Conservation (phyloP, 2,113 vertebrate genomes). For the Coptodon bakossiorum region DNA sequence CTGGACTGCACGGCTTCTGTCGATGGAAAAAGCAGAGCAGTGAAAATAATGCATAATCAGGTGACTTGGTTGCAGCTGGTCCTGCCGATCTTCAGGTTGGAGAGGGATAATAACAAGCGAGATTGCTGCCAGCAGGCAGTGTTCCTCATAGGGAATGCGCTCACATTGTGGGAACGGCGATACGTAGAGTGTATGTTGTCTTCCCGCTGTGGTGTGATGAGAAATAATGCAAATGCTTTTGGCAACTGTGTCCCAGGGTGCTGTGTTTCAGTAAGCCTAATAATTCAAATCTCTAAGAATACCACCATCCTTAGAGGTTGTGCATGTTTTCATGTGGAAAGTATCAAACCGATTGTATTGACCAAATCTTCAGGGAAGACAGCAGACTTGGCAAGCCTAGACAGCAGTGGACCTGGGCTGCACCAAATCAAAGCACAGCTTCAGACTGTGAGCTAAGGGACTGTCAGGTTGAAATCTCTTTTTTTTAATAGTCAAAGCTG, state of each 20-base stretch:
- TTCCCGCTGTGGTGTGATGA: constrained; percentile 31
- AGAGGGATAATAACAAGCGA: constrained; percentile 23
- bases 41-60: constrained; percentile 25
- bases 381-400: neutral
- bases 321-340: neutral
- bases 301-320: neutral
- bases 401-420: neutral
- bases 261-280: constrained; percentile 2
- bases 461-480: constrained; percentile 40
- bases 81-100: constrained; percentile 21
- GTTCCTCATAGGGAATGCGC: neutral
- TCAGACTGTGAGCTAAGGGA: constrained; percentile 16
- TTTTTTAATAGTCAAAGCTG: neutral
- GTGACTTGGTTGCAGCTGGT: constrained; percentile 24
- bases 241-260: constrained; percentile 1
- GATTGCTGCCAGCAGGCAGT: constrained; percentile 35
- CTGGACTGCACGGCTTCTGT: neutral
- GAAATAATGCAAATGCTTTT: constrained; percentile 40
- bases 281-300: neutral
- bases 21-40: neutral
- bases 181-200: constrained; percentile 9
- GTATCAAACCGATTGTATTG: constrained; percentile 10
- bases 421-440: neutral
- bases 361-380: constrained; percentile 28
- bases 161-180: constrained; percentile 9